Evolutionary conservation across 1,140 invertebrate genomes (phyloP), one percentile per base, ranked within the genome.

Genomic region (Cydia strobilella): DNA sequence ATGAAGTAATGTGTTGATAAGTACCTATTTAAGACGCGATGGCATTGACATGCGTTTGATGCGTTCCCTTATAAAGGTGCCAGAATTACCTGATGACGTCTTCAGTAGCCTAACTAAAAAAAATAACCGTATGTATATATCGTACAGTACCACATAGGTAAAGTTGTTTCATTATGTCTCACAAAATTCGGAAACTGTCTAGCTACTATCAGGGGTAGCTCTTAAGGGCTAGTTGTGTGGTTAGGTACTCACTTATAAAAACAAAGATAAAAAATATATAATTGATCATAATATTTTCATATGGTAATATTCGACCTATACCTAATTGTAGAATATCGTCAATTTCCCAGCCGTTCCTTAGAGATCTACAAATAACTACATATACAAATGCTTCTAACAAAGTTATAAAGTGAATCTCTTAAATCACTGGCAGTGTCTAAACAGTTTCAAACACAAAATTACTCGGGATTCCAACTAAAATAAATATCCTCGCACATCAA

Each of bases 401-500:
- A 42, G 2, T 12, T 13, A 42, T 18, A 51, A 51, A n/a, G 3
- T 51, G n/a, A 51, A 54, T 54, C 51, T 13, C 51, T 20, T 54
- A 54, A 54, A 54, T 54, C 51, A 54, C 51, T 45, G 42, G 51
- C n/a, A 54, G n/a, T 18, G 51, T 63, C 27, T 31, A 66, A 66
- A 66, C 25, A 66, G 63, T 66, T 66, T 31, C 62, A 35, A 66
- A 66, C 25, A 31, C 27, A 1, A 35, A 31, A 66, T 66, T 35
- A 27, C 63, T 66, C 27, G 15, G 63, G 63, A 31, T 66, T 6
- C 63, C 23, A 35, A 2, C 63, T 25, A 66, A 31, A 66, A 66
- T 66, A 66, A 66, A 66, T 66, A 31, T 66, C n/a, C 63, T n/a
- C 63, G n/a, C 25, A 31, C 27, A 35, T 66, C 12, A 31, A 66